phyloP scores from a whole-genome alignment of 2,888 invertebrate species.

The Rosalia funebris region DNA sequence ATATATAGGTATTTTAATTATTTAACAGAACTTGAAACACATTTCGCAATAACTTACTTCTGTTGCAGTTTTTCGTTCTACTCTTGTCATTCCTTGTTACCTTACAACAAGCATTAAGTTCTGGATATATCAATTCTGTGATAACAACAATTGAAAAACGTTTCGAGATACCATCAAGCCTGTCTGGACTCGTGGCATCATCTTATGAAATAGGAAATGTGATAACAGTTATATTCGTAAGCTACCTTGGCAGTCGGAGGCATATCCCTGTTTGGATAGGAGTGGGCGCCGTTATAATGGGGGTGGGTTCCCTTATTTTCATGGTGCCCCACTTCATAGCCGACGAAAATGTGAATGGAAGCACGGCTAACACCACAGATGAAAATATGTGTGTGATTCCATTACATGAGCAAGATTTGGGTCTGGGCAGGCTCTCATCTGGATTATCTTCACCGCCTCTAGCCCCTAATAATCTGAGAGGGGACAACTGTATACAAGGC shows the following conservation, averaged over 20 bases:
- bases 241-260: constrained; percentile 90
- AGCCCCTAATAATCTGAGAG: constrained; percentile 76
- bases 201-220: constrained; percentile 96
- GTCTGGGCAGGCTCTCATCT: constrained; percentile 75
- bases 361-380: constrained; percentile 74
- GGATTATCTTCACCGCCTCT: constrained; percentile 76
- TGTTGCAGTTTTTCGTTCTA: constrained; percentile 84
- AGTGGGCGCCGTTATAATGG: constrained; percentile 92
- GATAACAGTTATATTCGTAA: constrained; percentile 94
- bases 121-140: constrained; percentile 93
- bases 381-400: constrained; percentile 85
- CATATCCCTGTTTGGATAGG: constrained; percentile 79
- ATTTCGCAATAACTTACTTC: too few species aligned
- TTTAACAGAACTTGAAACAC: too few species aligned
- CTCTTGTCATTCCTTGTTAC: constrained; percentile 90
- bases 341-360: constrained; percentile 78
- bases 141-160: constrained; percentile 97
- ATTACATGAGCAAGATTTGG: constrained; percentile 79
- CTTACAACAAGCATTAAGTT: constrained; percentile 89
- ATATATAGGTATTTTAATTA: too few species aligned
- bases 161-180: constrained; percentile 92
- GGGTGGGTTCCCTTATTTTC: constrained; percentile 90
- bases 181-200: constrained; percentile 92
- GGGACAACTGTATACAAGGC: constrained; percentile 85
- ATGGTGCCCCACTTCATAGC: constrained; percentile 93